These are phyloP conservation scores for Limosa lapponica DNA, from an alignment of 2,797 vertebrate species.

Conservation along the genomic window DNA sequence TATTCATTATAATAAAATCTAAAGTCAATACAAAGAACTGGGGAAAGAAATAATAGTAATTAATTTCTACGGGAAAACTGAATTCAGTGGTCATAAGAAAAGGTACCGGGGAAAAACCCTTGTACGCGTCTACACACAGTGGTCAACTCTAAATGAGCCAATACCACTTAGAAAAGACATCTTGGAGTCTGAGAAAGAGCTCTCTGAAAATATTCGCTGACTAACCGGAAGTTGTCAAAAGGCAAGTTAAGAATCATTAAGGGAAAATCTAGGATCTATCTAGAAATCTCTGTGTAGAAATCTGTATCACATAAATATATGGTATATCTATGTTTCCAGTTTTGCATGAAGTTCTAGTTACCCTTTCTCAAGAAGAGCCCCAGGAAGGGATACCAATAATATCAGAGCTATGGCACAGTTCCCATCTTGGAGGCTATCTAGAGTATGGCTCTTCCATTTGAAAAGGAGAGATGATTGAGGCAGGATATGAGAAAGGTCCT, in stretches of 20 bases:
- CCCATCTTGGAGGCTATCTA: neutral
- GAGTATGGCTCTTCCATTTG: neutral
- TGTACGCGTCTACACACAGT: neutral
- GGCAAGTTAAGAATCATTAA: neutral
- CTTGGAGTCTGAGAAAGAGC: neutral
- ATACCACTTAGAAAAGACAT: neutral
- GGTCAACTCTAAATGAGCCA: neutral
- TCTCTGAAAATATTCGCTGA: neutral
- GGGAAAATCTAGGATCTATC: neutral
- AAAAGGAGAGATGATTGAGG: neutral
- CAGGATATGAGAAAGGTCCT: neutral
- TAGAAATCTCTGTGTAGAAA: neutral
- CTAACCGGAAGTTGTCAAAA: neutral
- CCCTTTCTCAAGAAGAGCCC: neutral
- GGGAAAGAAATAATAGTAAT: neutral
- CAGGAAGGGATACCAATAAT: neutral
- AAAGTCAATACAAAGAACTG: neutral
- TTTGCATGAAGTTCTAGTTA: neutral
- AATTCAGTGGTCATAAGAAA: neutral
- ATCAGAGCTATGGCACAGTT: neutral
- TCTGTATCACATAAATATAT: neutral
- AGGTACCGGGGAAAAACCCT: rapidly evolving
- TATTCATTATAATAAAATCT: neutral
- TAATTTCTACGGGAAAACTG: neutral
- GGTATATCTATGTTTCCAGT: neutral